These are phyloP conservation scores for Marmota monax DNA, from an alignment of 2,113 vertebrate genomes.

Conservation along the genomic window DNA sequence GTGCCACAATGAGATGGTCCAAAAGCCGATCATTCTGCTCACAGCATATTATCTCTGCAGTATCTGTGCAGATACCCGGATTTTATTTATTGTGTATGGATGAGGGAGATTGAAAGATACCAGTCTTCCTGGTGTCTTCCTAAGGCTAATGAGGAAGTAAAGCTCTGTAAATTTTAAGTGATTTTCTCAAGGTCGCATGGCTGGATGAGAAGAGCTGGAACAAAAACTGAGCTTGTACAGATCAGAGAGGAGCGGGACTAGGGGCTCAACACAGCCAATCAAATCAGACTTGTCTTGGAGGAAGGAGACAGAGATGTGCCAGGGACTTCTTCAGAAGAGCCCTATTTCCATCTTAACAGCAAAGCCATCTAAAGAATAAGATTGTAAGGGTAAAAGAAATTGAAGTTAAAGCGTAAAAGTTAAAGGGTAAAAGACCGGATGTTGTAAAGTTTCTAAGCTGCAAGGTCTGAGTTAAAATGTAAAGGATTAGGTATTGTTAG, in stretches of 20 bases:
- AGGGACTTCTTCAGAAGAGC: background rate
- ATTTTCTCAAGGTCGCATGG: background rate
- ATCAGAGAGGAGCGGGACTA: background rate
- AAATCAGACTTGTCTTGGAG: no score
- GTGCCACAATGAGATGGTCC: background rate
- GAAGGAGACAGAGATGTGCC: background rate
- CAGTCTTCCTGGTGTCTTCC: background rate
- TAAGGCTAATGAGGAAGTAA: background rate
- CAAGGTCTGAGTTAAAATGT: no score
- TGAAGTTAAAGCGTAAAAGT: no score
- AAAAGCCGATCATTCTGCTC: background rate
- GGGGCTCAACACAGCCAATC: background rate
- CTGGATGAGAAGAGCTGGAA: background rate
- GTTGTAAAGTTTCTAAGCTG: no score
- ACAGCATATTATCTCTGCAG: background rate
- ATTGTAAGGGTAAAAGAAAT: no score
- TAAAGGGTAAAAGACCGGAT: no score
- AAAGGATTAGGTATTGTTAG: no score
- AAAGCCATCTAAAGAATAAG: background rate
- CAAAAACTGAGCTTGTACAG: background rate
- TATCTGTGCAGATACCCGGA: background rate
- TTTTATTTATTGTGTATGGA: constrained; percentile 46
- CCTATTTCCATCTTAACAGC: background rate
- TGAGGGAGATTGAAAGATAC: background rate
- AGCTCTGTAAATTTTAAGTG: background rate